Evolutionary conservation across 2,888 invertebrate genomes (phyloP), one percentile per base, ranked within the genome.

Genomic region (Tinea semifulvella): DNA sequence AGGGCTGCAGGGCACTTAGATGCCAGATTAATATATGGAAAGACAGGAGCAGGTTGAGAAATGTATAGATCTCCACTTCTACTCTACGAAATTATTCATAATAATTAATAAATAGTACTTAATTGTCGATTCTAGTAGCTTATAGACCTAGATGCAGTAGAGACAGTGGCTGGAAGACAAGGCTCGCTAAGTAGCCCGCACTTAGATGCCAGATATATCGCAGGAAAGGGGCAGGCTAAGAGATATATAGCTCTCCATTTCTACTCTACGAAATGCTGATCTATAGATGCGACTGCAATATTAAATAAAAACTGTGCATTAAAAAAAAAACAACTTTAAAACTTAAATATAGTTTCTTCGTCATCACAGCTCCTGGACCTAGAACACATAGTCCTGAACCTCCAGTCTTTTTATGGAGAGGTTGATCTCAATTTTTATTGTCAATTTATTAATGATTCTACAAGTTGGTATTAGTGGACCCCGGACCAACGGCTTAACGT

Each of bases 121-220:
- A 31, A 31, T 6, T 14, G 40, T 13, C 40, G 11, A 5, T 7
- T 40, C 40, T 40, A 22, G 4, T 22, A 8, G n/a, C 7, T 6
- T 5, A n/a, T 13, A 40, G 22, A 10, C 3, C 40, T 40, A 13
- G n/a, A 13, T 20, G 5, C 11, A 20, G 26, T 17, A 42, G 27
- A 42, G 42, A 26, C 43, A 31, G 31, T 31, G 31, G 19, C 19
- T 17, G 18, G 43, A 43, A 31, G 43, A 43, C 43, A 31, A 43
- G 43, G 31, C 20, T 20, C 43, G 43, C 43, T 43, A 43, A 43
- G 43, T 43, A 43, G 43, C 43, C 31, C 20, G 43, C 43, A 43
- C 43, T 43, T 43, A 43, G 43, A 19, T 31, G 28, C 31, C 31
- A 43, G 43, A 43, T 43, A 31, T 43, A 43, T 43, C 27, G 43